Conservation (phyloP, 2,888 invertebrate genomes). For the Machimus atricapillus region DNA sequence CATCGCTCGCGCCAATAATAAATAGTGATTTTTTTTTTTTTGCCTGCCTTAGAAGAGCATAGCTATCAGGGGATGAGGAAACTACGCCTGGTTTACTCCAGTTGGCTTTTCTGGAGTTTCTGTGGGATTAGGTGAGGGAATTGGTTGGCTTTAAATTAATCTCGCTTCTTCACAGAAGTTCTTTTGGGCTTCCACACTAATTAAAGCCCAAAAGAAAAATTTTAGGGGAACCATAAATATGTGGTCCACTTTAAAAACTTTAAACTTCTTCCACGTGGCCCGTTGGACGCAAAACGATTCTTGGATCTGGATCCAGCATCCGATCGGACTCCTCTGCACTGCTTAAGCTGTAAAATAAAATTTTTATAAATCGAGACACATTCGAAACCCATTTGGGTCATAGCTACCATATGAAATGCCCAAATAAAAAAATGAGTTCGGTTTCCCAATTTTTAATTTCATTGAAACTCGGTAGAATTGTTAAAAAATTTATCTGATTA, state of each 20-base stretch:
- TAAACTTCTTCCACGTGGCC: conserved; percentile 68
- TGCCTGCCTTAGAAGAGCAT: not conserved
- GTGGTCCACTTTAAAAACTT: conserved; percentile 39
- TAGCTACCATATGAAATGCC: not conserved
- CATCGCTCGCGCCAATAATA: not conserved
- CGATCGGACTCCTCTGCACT: conserved; percentile 78
- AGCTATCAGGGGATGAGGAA: not conserved
- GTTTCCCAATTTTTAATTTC: not conserved
- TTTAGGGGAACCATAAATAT: not conserved
- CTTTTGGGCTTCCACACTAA: not conserved
- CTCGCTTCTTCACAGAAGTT: conserved; percentile 1
- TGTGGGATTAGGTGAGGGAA: not conserved
- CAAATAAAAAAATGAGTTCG: not conserved
- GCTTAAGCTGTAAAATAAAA: conserved; percentile 66
- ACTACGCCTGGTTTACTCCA: not conserved
- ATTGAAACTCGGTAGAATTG: not conserved
- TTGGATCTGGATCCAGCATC: conserved; percentile 76
- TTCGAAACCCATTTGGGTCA: not conserved
- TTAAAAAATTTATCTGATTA: too few species aligned
- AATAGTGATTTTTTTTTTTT: not conserved
- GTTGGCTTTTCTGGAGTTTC: not conserved
- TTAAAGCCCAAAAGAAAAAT: not conserved
- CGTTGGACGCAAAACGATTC: conserved; percentile 70
- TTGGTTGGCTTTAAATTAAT: conserved; percentile 5
- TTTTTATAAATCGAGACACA: not conserved